These are phyloP conservation scores for Pterocles burchelli DNA, from an alignment of 2,113 vertebrate species.

Conservation along the genomic window DNA sequence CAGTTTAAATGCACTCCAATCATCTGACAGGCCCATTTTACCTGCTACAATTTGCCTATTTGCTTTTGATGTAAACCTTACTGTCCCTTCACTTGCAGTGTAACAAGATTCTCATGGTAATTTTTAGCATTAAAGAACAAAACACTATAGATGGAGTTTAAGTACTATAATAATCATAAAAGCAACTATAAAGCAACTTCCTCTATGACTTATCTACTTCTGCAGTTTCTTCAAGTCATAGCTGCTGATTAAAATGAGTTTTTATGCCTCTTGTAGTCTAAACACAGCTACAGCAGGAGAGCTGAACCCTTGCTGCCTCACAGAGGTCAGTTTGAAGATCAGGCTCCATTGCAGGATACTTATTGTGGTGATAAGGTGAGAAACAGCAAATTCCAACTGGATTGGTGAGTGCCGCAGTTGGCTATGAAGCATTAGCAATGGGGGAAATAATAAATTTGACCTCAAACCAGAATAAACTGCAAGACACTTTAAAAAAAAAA, in stretches of 20 bases:
- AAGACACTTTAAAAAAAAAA: background rate
- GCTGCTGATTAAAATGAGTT: background rate
- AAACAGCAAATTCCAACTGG: background rate
- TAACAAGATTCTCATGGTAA: constrained; percentile 11
- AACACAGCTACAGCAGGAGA: background rate
- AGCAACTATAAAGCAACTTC: background rate
- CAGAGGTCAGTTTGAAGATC: background rate
- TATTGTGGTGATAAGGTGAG: background rate
- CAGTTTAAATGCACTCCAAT: constrained; percentile 17
- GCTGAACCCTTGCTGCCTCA: background rate
- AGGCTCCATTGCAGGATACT: background rate
- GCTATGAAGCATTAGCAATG: background rate
- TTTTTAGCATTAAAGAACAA: constrained; percentile 14
- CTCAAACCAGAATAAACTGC: background rate
- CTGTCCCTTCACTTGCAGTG: background rate
- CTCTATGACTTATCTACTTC: background rate
- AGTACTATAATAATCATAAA: background rate
- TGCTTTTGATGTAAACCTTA: constrained; percentile 22
- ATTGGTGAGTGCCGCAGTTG: background rate
- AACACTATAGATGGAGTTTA: background rate
- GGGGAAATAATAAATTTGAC: background rate
- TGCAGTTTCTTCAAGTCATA: background rate
- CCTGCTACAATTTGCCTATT: background rate
- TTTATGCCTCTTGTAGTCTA: background rate
- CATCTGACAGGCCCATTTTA: background rate